Evolutionary conservation across 2,797 vertebrate genomes (phyloP), one percentile per base, ranked within the genome.

Genomic region (Enteromius argenteus): DNA sequence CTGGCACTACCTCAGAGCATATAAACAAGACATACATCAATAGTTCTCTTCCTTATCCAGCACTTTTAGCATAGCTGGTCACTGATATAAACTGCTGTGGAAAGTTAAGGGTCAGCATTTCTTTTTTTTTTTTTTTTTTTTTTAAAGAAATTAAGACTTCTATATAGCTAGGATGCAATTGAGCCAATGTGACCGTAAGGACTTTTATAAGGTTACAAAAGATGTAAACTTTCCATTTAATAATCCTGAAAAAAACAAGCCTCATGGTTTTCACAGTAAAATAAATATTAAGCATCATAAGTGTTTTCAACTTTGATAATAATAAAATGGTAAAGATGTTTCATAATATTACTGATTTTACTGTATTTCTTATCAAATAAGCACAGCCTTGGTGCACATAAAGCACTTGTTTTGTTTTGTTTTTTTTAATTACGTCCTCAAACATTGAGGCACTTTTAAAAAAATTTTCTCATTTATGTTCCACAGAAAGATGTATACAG

Each of bases 1-100:
- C 15, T 76, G 32, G n/a, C 19, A 76, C 21, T 60, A 44, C 37
- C 53, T 60, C 56, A 27, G 37, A 42, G 37, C 56, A 42, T 39
- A 27, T 60, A 30, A 58, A 77, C 74, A 77, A 62, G 51, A 44
- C 35, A 42, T 42, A 37, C 51, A 77, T 58, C n/a, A 42, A 19
- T 35, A 58, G 13, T 27, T 44, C 4, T 62, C 37, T 78, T 27
- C n/a, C 37, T 17, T 77, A 58, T 37, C 14, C 37, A 37, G 51
- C 32, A 75, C 30, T 74, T 75, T 15, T 37, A 58, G 23, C 30
- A 37, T 15, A 56, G 13, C n/a, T 62, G 35, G 23, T 35, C n/a
- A 39, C 4, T 37, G 39, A 37, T 44, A 51, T 32, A 32, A 21
- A 75, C 1, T n/a, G n/a, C 35, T 62, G 8, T 62, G 14, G 60